Evolutionary conservation across 64 coral and sea anemone species (phyloP).

Genomic region (Stichodactyla helianthus): DNA sequence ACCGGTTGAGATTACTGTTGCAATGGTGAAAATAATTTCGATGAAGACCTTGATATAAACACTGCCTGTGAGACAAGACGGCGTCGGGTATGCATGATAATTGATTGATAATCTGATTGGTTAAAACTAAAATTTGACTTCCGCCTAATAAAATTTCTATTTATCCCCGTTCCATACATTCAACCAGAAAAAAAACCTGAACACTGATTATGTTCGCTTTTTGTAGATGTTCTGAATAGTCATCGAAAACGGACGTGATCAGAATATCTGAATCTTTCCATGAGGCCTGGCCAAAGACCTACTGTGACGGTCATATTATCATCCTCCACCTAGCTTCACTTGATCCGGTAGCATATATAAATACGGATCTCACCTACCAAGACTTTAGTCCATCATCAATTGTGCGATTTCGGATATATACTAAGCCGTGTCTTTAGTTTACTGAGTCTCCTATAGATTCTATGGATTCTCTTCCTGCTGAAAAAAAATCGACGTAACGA

Average conservation of each 20-base stretch:
- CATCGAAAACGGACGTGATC: background rate
- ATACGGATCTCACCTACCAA: background rate
- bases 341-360: conserved; percentile 14
- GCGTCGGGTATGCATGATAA: background rate
- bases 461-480: background rate
- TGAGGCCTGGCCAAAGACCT: background rate
- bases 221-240: background rate
- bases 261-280: conserved; percentile 3
- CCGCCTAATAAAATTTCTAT: background rate
- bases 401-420: background rate
- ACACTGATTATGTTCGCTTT: background rate
- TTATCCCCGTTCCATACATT: background rate
- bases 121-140: background rate
- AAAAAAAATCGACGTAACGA: background rate
- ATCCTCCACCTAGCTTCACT: background rate
- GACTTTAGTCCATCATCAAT: background rate
- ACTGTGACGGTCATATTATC: background rate
- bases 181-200: background rate
- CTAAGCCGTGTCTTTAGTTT: background rate
- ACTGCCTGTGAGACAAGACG: background rate
- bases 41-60: background rate
- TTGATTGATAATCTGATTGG: conserved; percentile 4
- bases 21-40: background rate
- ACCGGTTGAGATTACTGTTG: background rate
- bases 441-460: background rate